Percentiles rank a stretch among this genome's conserved stretches.
These are phyloP conservation scores for Philaenus spumarius DNA, from an alignment of 1,140 invertebrate genomes.

Conservation along the genomic window DNA sequence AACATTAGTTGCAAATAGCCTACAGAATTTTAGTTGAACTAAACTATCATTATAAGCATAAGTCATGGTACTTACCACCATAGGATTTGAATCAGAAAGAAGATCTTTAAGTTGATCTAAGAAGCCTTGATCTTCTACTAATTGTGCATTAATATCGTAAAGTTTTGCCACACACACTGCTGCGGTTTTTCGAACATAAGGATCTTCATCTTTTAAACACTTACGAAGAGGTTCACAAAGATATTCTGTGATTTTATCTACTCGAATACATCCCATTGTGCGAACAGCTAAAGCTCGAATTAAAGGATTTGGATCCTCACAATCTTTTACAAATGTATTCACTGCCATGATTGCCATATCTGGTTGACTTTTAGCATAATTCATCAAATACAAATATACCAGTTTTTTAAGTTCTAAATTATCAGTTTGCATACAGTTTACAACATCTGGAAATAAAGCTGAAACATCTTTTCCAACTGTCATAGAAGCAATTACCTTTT, in stretches of 20 bases:
- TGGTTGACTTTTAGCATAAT: constrained; percentile 99
- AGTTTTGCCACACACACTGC: constrained; percentile 99
- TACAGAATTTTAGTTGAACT: no score
- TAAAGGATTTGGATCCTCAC: constrained; percentile 98
- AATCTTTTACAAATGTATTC: constrained; percentile 99
- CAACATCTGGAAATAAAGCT: constrained; percentile 96
- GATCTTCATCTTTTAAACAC: constrained; percentile 98
- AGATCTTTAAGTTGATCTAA: constrained; percentile 95
- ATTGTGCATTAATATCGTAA: constrained; percentile 95
- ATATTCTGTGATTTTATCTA: constrained; percentile 99
- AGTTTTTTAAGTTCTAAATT: constrained; percentile 99
- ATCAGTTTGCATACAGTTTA: constrained; percentile 99
- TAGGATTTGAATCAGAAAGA: constrained; percentile 98
- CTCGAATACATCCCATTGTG: constrained; percentile 99
- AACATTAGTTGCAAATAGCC: no score
- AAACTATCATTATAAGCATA: neutral
- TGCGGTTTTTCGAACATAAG: constrained; percentile 98
- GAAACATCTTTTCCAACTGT: constrained; percentile 97
- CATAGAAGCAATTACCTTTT: constrained; percentile 99
- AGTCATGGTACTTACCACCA: constrained; percentile 76
- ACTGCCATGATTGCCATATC: constrained; percentile 99
- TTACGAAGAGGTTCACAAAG: constrained; percentile 97
- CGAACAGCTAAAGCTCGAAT: constrained; percentile 97
- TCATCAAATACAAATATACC: constrained; percentile 99
- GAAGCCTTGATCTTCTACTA: constrained; percentile 98